Percentiles rank a stretch among this genome's conserved stretches.
Conservation (phyloP, 2,113 vertebrate species). For the Hippotragus niger region DNA sequence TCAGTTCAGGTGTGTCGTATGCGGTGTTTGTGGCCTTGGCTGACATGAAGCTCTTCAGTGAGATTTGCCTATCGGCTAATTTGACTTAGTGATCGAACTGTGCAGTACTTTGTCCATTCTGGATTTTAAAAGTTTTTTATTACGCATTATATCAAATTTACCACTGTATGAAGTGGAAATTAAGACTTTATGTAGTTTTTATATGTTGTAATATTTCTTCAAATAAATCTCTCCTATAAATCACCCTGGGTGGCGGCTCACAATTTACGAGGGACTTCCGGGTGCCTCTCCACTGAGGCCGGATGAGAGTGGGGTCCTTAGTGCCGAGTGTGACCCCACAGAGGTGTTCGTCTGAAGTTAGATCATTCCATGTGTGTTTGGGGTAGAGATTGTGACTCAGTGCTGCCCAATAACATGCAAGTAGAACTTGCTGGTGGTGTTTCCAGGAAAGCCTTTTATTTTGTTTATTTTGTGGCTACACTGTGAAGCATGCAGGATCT, state of each 20-base stretch:
- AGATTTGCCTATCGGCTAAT: conserved; percentile 41
- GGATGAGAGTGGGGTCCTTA: not conserved
- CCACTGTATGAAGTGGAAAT: conserved; percentile 82
- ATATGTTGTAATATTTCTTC: conserved; percentile 98
- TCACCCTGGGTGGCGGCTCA: conserved; percentile 23
- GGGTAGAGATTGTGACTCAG: not conserved
- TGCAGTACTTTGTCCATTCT: conserved; percentile 80
- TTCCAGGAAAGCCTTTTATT: not conserved
- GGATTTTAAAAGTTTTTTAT: conserved; percentile 87
- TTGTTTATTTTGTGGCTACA: not conserved
- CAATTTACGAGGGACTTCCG: not conserved
- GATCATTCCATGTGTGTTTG: not conserved
- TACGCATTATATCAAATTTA: conserved; percentile 81
- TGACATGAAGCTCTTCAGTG: conserved; percentile 60
- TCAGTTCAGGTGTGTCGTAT: conserved; percentile 50
- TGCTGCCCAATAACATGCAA: not conserved
- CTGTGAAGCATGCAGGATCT: not conserved
- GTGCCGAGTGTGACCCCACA: not conserved
- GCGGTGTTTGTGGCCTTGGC: conserved; percentile 60
- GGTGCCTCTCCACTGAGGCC: not conserved
- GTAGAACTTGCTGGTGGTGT: not conserved
- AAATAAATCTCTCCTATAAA: conserved; percentile 93
- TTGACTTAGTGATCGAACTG: conserved; percentile 75
- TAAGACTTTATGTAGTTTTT: conserved; percentile 94
- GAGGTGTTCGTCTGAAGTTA: not conserved